phyloP scores from a whole-genome alignment of 30 jellyfish, hydroid and myxozoan genomes.

The Mastigias papua region DNA sequence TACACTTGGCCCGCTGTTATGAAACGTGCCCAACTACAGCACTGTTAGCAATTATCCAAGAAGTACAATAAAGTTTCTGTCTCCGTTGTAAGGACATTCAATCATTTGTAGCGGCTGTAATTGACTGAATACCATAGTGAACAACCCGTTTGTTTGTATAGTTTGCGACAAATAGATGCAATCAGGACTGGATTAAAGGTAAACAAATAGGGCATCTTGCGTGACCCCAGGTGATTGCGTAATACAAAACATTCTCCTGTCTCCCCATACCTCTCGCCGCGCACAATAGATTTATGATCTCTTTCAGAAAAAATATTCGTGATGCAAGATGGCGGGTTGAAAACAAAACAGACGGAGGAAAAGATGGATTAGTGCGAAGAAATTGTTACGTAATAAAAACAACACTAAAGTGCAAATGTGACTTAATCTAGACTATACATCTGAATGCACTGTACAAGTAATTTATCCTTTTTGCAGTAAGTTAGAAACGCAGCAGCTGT shows the following conservation, averaged over 20 bases:
- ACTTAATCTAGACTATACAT: background rate
- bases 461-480: background rate
- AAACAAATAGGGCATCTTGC: slow-evolving; percentile 8
- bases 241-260: slow-evolving; percentile 1
- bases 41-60: no score
- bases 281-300: slow-evolving; percentile 9
- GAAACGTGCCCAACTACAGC: no score
- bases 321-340: slow-evolving; percentile 78
- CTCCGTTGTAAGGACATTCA: no score
- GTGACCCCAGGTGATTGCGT: slow-evolving; percentile 31
- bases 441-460: background rate
- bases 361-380: background rate
- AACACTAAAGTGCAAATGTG: background rate
- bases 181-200: background rate
- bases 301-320: slow-evolving; percentile 29
- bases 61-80: no score
- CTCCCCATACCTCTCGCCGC: slow-evolving; percentile 30
- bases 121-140: background rate
- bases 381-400: background rate
- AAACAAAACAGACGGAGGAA: slow-evolving; percentile 17
- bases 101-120: no score
- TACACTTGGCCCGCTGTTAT: no score
- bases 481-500: background rate
- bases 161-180: background rate
- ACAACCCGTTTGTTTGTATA: background rate